Percentiles rank a stretch among this genome's conserved stretches.
phyloP scores from a whole-genome alignment of 2,113 vertebrate species.

The Nycticryphes semicollaris region DNA sequence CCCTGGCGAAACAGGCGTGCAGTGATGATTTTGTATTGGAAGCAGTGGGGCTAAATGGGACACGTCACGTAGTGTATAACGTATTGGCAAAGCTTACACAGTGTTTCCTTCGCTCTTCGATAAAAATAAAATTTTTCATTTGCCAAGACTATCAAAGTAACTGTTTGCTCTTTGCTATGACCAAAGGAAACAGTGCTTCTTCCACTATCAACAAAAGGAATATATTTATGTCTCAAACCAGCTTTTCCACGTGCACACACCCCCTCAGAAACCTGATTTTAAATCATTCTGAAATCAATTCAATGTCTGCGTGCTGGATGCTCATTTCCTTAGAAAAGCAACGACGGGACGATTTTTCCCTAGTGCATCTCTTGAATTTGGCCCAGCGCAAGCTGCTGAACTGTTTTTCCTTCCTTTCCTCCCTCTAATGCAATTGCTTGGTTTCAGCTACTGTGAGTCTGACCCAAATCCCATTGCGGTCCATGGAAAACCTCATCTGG shows the following conservation, averaged over 20 bases:
- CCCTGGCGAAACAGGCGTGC: not conserved
- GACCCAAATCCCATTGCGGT: not conserved
- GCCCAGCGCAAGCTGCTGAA: conserved; percentile 7
- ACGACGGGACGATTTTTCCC: not conserved
- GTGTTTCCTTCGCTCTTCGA: not conserved
- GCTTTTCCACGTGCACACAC: conserved; percentile 20
- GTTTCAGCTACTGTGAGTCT: conserved; percentile 33
- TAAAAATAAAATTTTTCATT: conserved; percentile 21
- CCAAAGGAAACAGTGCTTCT: conserved; percentile 61
- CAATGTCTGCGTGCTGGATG: not conserved
- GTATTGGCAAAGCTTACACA: not conserved
- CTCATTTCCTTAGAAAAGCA: conserved; percentile 64
- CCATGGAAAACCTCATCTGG: not conserved
- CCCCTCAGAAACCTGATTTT: conserved; percentile 14
- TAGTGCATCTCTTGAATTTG: conserved; percentile 26
- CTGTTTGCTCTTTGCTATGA: not conserved
- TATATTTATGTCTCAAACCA: conserved; percentile 20
- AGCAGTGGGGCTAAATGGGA: not conserved
- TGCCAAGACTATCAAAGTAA: conserved; percentile 47
- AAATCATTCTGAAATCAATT: not conserved
- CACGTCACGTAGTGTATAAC: accelerated
- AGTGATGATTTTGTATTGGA: not conserved
- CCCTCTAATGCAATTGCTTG: not conserved
- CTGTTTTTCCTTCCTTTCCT: conserved; percentile 46
- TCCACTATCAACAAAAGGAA: conserved; percentile 63